Evolutionary conservation across 2,113 vertebrate genomes (phyloP), one percentile per base, ranked within the genome.

Genomic region (Uria aalge): DNA sequence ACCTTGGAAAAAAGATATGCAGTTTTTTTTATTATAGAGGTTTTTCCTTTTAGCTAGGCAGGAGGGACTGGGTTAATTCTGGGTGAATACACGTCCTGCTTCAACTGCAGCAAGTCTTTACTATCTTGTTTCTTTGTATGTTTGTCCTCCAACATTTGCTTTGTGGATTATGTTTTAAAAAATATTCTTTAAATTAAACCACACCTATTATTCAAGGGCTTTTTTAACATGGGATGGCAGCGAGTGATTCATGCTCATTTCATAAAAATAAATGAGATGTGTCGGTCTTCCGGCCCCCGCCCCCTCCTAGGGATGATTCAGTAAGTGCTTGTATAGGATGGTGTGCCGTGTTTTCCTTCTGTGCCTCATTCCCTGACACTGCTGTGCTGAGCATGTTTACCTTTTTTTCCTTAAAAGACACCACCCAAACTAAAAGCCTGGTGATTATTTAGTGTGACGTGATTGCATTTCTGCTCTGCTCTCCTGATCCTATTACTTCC

Each of bases 401-500:
- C 68, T 60, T 38, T 73, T 59, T 50, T 12, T 10, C 55, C 56
- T 78, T 41, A 57, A 68, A 43, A 83, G 91, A 52, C 60, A n/a
- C 27, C 45, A 66, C 69, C 90, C 69, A n/a, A 17, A 19, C 29
- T 32, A 11, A 89, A 77, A 79, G 43, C 63, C 63, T 38, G 18
- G 79, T 40, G 50, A 55, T 94, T 91, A 83, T 62, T 69, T 90
- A 75, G 84, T 84, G 94, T 80, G 92, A 92, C 16, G 56, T 69
- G 94, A 77, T 67, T 96, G 87, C 97, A 56, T 97, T 98, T 95
- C 94, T 84, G 83, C 60, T 32, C 47, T 68, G 62, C 82, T 82
- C 91, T 43, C 36, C 88, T 27, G 52, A 88, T 97, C 92, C 78
- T 55, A 53, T 92, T 85, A 47, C 77, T 34, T 63, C 84, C 55